Evolutionary conservation across 2,113 vertebrate species (phyloP).

Genomic region (Budorcas taxicolor): DNA sequence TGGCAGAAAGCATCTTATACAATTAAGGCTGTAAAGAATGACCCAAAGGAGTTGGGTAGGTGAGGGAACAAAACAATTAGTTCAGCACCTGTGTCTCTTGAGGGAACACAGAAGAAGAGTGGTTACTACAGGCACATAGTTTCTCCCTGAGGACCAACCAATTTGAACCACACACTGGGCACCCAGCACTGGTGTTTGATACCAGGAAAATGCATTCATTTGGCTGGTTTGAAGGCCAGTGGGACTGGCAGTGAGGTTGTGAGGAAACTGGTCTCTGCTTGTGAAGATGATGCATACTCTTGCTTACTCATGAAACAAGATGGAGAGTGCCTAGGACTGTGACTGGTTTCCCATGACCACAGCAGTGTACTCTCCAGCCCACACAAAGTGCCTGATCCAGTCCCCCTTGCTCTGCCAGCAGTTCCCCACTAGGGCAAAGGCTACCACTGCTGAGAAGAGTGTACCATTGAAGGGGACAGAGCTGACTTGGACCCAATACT

Average conservation of each 20-base stretch:
- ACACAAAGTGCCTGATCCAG: neutral
- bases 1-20: neutral
- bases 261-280: neutral
- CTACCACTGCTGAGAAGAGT: neutral
- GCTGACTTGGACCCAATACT: neutral
- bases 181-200: neutral
- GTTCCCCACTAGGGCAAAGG: neutral
- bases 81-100: neutral
- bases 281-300: neutral
- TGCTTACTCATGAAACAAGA: neutral
- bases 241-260: neutral
- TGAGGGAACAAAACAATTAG: neutral
- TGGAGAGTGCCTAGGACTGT: neutral
- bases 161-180: neutral
- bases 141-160: neutral
- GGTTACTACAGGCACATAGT: neutral
- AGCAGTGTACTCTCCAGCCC: neutral
- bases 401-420: neutral
- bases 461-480: neutral
- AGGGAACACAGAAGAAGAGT: neutral
- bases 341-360: neutral
- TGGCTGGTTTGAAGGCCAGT: neutral
- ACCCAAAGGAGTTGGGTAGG: neutral
- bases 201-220: fast-evolving
- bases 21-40: neutral